Evolutionary conservation across 2,113 vertebrate genomes (phyloP).

Genomic region (Poeciliopsis occidentalis): DNA sequence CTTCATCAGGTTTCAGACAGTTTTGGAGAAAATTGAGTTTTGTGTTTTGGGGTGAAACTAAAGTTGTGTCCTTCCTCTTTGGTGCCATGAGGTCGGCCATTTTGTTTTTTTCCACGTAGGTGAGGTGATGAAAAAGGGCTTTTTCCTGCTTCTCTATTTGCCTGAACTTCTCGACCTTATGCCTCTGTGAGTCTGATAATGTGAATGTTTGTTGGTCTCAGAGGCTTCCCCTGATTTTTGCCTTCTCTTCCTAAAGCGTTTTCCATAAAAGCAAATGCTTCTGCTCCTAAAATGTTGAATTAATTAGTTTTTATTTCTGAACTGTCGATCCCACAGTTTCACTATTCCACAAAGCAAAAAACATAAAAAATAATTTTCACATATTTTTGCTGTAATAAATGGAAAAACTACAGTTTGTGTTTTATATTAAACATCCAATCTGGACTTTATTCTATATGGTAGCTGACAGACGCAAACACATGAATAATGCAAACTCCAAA

Average conservation of each 20-base stretch:
- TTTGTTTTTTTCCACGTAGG: constrained; percentile 58
- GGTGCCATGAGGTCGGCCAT: constrained; percentile 59
- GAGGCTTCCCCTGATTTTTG: constrained; percentile 45
- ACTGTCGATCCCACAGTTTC: constrained; percentile 61
- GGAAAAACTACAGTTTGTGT: constrained; percentile 39
- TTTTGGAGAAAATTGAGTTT: not conserved
- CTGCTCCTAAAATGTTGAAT: constrained; percentile 20
- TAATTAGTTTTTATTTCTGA: constrained; percentile 25
- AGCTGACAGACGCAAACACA: too few species aligned
- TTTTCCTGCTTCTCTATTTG: constrained; percentile 70
- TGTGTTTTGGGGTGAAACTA: constrained; percentile 57
- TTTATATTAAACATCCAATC: constrained; percentile 24
- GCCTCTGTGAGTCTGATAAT: constrained; percentile 61
- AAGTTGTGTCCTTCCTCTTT: constrained; percentile 39
- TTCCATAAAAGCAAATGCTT: constrained; percentile 52
- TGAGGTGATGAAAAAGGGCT: constrained; percentile 76
- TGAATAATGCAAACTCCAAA: too few species aligned
- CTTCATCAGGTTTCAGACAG: constrained; percentile 23
- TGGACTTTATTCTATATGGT: constrained; percentile 7
- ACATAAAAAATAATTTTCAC: constrained; percentile 24
- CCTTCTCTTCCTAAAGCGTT: constrained; percentile 60
- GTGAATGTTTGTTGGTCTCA: constrained; percentile 45
- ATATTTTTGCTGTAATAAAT: constrained; percentile 22
- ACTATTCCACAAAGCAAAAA: constrained; percentile 34
- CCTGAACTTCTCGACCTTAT: constrained; percentile 59